phyloP scores from a whole-genome alignment of 1,140 invertebrate species.

The Pantala flavescens region DNA sequence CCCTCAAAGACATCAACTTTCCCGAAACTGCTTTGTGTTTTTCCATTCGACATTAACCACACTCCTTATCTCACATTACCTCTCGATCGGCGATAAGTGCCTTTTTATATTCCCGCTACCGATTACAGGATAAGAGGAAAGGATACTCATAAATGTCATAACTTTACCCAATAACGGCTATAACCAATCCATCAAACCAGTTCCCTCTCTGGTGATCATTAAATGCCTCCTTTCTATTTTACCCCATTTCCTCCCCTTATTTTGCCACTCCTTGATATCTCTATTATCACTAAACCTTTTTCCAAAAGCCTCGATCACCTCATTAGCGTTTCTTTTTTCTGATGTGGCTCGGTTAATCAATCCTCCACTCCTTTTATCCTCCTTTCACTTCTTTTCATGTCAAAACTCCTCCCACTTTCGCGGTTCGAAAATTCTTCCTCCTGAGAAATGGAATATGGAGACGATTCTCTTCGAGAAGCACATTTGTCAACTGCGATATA shows the following conservation, averaged over 20 bases:
- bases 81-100: not conserved
- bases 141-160: not conserved
- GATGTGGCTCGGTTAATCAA: not conserved
- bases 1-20: too few species aligned
- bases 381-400: not conserved
- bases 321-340: not conserved
- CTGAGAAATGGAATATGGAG: too few species aligned
- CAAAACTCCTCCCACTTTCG: not conserved
- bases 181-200: constrained; percentile 1
- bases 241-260: not conserved
- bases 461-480: too few species aligned
- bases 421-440: not conserved
- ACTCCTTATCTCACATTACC: too few species aligned
- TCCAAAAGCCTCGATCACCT: not conserved
- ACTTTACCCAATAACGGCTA: not conserved
- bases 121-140: not conserved
- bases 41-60: too few species aligned
- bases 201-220: not conserved
- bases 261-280: not conserved
- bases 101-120: not conserved
- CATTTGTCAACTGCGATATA: too few species aligned
- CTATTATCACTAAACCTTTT: not conserved
- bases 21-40: too few species aligned
- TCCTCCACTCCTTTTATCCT: not conserved
- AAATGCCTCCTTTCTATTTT: not conserved